These are phyloP conservation scores for Chymomyza amoena DNA, from an alignment of 2,888 invertebrate genomes.

Conservation along the genomic window DNA sequence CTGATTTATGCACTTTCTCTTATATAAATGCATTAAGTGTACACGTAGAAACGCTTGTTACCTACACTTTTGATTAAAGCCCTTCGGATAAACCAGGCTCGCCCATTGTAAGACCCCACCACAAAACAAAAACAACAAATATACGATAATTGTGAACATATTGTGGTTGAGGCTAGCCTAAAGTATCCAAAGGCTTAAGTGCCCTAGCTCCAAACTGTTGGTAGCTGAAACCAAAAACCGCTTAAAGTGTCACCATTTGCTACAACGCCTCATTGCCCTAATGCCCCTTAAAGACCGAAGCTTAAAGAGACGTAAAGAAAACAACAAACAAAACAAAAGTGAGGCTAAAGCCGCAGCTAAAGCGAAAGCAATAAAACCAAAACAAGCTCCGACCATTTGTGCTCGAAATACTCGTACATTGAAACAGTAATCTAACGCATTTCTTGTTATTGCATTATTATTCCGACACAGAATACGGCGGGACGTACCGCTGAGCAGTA, in stretches of 20 bases:
- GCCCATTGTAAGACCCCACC: neutral
- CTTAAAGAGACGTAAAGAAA: neutral
- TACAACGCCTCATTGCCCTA: constrained; percentile 26
- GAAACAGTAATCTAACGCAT: neutral
- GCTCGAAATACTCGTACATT: neutral
- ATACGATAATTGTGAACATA: constrained; percentile 23
- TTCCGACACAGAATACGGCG: neutral
- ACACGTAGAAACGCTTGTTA: neutral
- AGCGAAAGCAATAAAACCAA: neutral
- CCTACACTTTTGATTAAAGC: neutral
- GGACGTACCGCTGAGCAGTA: neutral
- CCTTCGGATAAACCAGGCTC: constrained; percentile 5
- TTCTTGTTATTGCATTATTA: neutral
- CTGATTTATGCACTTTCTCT: neutral
- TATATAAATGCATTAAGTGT: neutral
- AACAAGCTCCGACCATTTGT: neutral
- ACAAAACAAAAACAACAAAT: constrained; percentile 10
- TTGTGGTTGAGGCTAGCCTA: constrained; percentile 16
- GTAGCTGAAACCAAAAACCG: neutral
- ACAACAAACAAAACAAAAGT: neutral
- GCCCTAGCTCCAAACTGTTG: constrained; percentile 7
- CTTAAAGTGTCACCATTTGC: constrained; percentile 8
- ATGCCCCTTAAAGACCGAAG: too few relatives aligned
- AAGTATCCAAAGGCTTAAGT: constrained; percentile 23
- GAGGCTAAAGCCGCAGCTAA: neutral